phyloP scores from a whole-genome alignment of 1,140 invertebrate species.

The Anoplolepis gracilipes region DNA sequence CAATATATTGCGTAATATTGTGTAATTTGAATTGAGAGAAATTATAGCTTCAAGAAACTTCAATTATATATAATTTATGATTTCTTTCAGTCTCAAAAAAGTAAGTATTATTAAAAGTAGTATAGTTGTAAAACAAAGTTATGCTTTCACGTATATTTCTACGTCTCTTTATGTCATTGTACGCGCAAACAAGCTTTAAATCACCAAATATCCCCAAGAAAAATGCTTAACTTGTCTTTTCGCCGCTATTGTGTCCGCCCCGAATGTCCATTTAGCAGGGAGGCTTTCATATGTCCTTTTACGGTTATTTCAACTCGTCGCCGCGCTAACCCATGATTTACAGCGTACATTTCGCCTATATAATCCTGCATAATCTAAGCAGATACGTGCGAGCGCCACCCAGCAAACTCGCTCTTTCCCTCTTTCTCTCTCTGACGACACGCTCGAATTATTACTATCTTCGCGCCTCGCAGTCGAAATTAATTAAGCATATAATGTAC shows the following conservation, averaged over 20 bases:
- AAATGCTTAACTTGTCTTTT: not conserved
- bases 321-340: constrained; percentile 39
- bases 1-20: not conserved
- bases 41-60: not conserved
- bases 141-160: not conserved
- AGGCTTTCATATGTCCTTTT: constrained; percentile 30
- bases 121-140: not conserved
- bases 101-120: too few relatives aligned
- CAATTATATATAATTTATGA: not conserved
- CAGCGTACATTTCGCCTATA: constrained; percentile 40
- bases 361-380: constrained; percentile 49
- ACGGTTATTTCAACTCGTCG: constrained; percentile 45
- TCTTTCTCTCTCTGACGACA: constrained; percentile 14
- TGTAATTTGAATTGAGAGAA: not conserved
- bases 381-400: constrained; percentile 24
- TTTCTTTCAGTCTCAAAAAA: not conserved
- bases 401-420: not conserved
- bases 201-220: not conserved
- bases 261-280: constrained; percentile 26
- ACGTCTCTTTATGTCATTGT: too few relatives aligned
- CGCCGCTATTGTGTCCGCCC: constrained; percentile 4
- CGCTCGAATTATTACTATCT: constrained; percentile 57
- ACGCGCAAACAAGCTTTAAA: not conserved
- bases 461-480: constrained; percentile 48
- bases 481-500: constrained; percentile 54